Conservation (phyloP, 53 echinoderm and acorn worm genomes). For the Hippasteria phrygiana region DNA sequence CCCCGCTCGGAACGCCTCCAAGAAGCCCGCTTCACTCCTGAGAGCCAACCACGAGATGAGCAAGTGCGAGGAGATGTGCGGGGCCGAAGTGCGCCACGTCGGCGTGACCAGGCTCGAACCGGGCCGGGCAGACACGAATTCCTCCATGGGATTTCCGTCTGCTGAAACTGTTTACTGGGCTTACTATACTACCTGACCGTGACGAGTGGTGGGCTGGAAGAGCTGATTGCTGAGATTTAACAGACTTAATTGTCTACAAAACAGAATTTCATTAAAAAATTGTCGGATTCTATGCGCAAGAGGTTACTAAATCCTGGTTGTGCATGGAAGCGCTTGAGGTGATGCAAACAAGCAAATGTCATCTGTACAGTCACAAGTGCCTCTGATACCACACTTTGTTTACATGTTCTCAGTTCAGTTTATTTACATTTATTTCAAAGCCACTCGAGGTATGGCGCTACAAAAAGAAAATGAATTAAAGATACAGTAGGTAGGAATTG, state of each 20-base stretch:
- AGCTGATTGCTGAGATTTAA: constrained; percentile 18
- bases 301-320: too few species aligned
- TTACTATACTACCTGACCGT: constrained; percentile 81
- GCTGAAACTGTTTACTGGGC: constrained; percentile 82
- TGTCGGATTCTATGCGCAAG: too few species aligned
- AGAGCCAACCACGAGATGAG: constrained; percentile 20
- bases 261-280: neutral
- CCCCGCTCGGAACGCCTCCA: neutral
- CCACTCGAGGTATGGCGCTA: too few species aligned
- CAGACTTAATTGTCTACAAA: neutral
- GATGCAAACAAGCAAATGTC: too few species aligned
- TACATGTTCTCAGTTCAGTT: too few species aligned
- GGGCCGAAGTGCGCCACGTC: constrained; percentile 60
- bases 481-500: too few species aligned
- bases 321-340: too few species aligned
- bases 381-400: too few species aligned
- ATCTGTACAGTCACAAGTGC: too few species aligned
- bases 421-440: too few species aligned
- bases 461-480: too few species aligned
- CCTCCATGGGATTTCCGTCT: constrained; percentile 74
- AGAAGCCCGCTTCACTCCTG: neutral
- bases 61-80: constrained; percentile 42
- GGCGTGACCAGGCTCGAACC: constrained; percentile 77
- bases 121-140: constrained; percentile 69
- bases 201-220: constrained; percentile 59